phyloP scores from a whole-genome alignment of 2,888 invertebrate genomes.

The Megastigmus dorsalis region DNA sequence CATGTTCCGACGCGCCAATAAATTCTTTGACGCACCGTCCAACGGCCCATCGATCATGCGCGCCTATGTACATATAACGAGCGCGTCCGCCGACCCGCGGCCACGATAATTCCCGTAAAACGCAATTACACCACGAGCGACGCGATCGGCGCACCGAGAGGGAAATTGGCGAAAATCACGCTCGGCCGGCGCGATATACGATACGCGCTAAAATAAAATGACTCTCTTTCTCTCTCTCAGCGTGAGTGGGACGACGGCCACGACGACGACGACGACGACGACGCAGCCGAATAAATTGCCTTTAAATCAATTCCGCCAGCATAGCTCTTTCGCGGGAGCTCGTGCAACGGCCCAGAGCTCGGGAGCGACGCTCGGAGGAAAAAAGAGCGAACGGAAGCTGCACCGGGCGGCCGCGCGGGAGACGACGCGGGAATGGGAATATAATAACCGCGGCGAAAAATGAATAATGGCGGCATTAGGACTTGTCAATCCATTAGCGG shows the following conservation, averaged over 20 bases:
- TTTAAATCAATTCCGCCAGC: slow-evolving; percentile 41
- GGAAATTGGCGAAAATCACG: slow-evolving; percentile 24
- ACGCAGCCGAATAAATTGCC: slow-evolving; percentile 32
- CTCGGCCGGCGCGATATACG: too few relatives aligned
- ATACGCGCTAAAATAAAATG: slow-evolving; percentile 16
- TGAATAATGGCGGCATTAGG: slow-evolving; percentile 48
- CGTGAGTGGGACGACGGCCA: too few relatives aligned
- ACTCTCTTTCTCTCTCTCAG: too few relatives aligned
- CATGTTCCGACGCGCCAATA: neutral
- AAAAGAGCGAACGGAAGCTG: slow-evolving; percentile 2
- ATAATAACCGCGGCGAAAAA: slow-evolving; percentile 42
- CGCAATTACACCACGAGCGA: slow-evolving; percentile 11
- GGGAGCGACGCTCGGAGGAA: neutral
- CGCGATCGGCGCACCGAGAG: too few relatives aligned
- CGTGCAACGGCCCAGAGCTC: neutral
- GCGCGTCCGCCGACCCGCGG: too few relatives aligned
- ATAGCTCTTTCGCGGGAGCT: neutral
- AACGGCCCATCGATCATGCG: neutral
- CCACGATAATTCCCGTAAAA: too few relatives aligned
- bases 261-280: neutral
- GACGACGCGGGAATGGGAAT: slow-evolving; percentile 29
- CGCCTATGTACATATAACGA: neutral
- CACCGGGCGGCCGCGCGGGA: too few relatives aligned
- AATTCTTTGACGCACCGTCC: too few relatives aligned
- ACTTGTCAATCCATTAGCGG: slow-evolving; percentile 44